A percentile compares a stretch with the other conserved stretches of the same genome.
These are phyloP conservation scores for Polydrusus cervinus DNA, from an alignment of 2,888 invertebrate genomes.

Conservation along the genomic window DNA sequence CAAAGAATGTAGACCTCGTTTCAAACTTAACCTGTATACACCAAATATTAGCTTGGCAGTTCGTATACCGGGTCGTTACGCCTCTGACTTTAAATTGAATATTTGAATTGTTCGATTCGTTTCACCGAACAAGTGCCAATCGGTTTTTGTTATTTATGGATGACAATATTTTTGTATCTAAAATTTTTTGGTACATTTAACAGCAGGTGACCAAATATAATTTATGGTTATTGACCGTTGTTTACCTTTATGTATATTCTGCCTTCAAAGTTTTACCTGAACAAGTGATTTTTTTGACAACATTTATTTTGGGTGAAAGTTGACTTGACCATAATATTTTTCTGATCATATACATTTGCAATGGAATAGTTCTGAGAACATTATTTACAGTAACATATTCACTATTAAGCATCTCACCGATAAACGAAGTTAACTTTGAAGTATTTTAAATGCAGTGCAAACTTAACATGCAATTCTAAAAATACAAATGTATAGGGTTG, in stretches of 20 bases:
- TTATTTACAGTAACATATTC: too few relatives aligned
- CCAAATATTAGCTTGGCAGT: too few relatives aligned
- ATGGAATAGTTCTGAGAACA: too few relatives aligned
- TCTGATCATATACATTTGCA: too few relatives aligned
- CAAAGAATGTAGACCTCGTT: too few relatives aligned
- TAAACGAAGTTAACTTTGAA: too few relatives aligned
- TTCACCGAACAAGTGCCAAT: conserved; percentile 32
- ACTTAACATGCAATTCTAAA: too few relatives aligned
- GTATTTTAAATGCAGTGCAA: too few relatives aligned
- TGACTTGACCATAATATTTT: not conserved
- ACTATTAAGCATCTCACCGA: too few relatives aligned
- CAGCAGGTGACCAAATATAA: conserved; percentile 40
- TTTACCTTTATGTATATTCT: conserved; percentile 25
- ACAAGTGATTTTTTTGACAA: conserved; percentile 2
- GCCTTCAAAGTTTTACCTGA: conserved; percentile 22
- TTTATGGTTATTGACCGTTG: conserved; percentile 34
- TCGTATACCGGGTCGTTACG: not conserved
- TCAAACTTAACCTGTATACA: too few relatives aligned
- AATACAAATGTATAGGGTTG: too few relatives aligned
- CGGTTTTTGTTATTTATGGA: conserved; percentile 41
- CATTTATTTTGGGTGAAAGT: conserved; percentile 6
- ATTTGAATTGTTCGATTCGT: conserved; percentile 25
- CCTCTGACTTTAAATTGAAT: conserved; percentile 7
- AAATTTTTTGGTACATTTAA: conserved; percentile 45
- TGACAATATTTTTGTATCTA: conserved; percentile 34